Percentiles rank a stretch among this genome's conserved stretches.
Conservation (phyloP, 23 tunicate species). For the Pegea sp. region DNA sequence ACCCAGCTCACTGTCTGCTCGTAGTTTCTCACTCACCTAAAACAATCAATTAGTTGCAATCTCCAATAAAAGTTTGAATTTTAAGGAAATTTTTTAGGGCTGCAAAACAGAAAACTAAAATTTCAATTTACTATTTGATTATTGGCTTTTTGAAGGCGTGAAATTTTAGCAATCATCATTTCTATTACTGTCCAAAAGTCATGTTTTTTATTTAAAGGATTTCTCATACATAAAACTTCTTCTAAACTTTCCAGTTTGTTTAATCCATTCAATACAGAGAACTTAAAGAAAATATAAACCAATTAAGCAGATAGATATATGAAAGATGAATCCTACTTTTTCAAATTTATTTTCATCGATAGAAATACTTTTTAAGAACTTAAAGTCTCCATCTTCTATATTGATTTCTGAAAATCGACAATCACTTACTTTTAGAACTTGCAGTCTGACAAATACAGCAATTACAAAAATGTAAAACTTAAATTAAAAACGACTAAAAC, state of each 20-base stretch:
- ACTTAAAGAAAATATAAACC: conserved; percentile 2
- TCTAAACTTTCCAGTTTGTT: conserved; percentile 23
- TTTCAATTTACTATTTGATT: neutral
- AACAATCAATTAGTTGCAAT: too few species aligned
- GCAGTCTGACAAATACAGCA: conserved; percentile 9
- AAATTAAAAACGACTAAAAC: conserved; percentile 12
- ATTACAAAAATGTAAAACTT: neutral
- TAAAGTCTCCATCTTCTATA: conserved; percentile 8
- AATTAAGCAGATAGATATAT: neutral
- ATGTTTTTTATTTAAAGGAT: conserved; percentile 15
- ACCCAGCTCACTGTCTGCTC: conserved; percentile 52
- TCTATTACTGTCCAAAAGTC: conserved; percentile 18
- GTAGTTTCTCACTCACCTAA: conserved; percentile 14
- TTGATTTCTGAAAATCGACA: conserved; percentile 16
- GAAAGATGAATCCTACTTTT: conserved; percentile 7
- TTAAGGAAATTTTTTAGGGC: too few species aligned
- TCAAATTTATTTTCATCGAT: conserved; percentile 20
- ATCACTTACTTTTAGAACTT: conserved; percentile 12
- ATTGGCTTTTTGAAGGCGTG: conserved; percentile 18
- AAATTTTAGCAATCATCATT: conserved; percentile 58
- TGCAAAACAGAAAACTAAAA: too few species aligned
- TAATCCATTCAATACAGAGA: conserved; percentile 33
- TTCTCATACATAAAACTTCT: conserved; percentile 14
- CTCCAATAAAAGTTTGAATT: too few species aligned
- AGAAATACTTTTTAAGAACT: conserved; percentile 8